phyloP scores from a whole-genome alignment of 2,113 vertebrate genomes.

The Himantopus leucocephalus region DNA sequence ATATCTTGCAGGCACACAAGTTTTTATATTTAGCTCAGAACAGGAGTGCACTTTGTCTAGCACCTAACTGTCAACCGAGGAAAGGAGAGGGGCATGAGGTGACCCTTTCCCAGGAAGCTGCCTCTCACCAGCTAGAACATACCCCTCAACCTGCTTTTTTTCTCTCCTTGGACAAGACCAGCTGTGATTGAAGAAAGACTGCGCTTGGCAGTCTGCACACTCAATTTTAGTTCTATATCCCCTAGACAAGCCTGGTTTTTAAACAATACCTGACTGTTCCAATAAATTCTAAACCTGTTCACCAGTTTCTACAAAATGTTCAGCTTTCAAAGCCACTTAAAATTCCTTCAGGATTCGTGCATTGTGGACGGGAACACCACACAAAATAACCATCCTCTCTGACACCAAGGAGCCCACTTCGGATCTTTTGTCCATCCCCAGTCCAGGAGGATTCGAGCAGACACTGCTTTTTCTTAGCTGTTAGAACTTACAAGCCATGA shows the following conservation, averaged over 20 bases:
- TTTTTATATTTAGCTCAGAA: background rate
- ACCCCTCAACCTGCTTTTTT: background rate
- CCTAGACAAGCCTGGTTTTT: background rate
- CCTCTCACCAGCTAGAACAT: background rate
- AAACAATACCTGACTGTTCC: background rate
- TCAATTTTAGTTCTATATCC: background rate
- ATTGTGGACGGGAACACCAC: rapidly evolving
- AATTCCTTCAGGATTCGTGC: background rate
- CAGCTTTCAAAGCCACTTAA: background rate
- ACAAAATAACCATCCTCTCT: background rate
- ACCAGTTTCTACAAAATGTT: background rate
- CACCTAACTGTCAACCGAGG: background rate
- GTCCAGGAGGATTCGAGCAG: background rate
- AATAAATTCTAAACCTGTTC: background rate
- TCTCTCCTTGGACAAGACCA: background rate
- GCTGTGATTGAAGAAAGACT: background rate
- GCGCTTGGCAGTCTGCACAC: background rate
- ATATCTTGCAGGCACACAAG: background rate
- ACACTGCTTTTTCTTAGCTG: background rate
- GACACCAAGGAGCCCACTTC: background rate
- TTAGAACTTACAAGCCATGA: background rate
- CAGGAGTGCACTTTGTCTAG: background rate
- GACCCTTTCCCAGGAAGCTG: background rate
- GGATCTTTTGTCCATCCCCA: background rate
- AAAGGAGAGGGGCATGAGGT: background rate